Conservation (phyloP, 1,140 invertebrate species). For the Bactericera cockerelli region DNA sequence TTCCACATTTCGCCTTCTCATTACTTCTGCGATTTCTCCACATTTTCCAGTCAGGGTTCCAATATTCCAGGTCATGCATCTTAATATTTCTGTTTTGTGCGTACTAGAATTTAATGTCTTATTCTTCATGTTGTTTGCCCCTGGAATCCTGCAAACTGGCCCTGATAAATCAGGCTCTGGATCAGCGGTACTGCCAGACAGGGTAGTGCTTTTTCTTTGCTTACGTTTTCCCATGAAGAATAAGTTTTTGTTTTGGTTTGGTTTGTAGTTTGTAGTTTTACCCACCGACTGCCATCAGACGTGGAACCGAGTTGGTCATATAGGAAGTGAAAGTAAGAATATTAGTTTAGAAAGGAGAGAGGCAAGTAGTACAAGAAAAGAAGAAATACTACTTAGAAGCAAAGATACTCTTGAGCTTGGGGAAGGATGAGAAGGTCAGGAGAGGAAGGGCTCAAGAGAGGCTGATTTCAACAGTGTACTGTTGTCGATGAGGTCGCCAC, state of each 20-base stretch:
- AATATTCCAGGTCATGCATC: not conserved
- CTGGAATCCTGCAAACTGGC: constrained; percentile 1
- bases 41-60: not conserved
- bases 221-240: not conserved
- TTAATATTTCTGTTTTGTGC: not conserved
- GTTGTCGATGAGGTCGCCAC: too few relatives aligned
- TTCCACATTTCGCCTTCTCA: not conserved
- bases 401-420: too few relatives aligned
- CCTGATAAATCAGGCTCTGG: constrained; percentile 3
- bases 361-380: too few relatives aligned
- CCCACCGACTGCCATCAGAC: constrained; percentile 1
- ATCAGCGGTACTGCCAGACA: constrained; percentile 1
- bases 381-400: too few relatives aligned
- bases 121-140: not conserved
- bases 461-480: too few relatives aligned
- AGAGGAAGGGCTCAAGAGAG: too few relatives aligned
- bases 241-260: not conserved
- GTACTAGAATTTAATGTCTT: not conserved
- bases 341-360: too few relatives aligned
- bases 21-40: not conserved
- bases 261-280: too few relatives aligned
- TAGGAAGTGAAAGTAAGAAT: too few relatives aligned
- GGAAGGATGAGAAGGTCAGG: too few relatives aligned
- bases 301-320: not conserved
- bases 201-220: constrained; percentile 5